phyloP scores from a whole-genome alignment of 2,888 invertebrate genomes.

The Ennomos erosarius region DNA sequence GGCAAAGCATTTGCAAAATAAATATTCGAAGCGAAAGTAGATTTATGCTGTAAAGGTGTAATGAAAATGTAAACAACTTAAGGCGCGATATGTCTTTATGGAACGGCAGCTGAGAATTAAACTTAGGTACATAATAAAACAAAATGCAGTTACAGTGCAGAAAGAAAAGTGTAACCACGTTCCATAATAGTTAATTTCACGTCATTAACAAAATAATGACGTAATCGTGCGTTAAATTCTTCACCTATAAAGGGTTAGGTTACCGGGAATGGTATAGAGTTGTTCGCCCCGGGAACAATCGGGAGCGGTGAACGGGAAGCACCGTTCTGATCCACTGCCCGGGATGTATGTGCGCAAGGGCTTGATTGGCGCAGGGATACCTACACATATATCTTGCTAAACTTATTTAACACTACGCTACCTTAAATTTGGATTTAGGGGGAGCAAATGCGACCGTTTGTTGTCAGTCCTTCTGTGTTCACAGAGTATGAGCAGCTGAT shows the following conservation, averaged over 20 bases:
- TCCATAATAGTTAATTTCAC: neutral
- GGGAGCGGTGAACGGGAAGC: conserved; percentile 67
- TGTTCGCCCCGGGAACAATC: conserved; percentile 71
- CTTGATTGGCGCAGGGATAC: conserved; percentile 69
- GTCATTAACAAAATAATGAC: neutral
- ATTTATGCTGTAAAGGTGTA: conserved; percentile 33
- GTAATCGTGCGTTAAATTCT: conserved; percentile 21
- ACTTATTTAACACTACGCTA: neutral
- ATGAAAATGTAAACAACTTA: conserved; percentile 29
- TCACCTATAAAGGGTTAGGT: conserved; percentile 46
- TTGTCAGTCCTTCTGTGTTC: too few species aligned
- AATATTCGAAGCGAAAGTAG: conserved; percentile 60
- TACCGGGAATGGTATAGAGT: conserved; percentile 79
- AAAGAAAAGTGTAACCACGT: too few species aligned
- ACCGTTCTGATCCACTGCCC: conserved; percentile 70
- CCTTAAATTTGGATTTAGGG: too few species aligned
- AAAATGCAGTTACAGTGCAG: too few species aligned
- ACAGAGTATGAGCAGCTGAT: too few species aligned
- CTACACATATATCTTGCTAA: conserved; percentile 63
- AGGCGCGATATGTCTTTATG: conserved; percentile 12
- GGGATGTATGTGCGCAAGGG: conserved; percentile 71
- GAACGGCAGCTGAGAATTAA: neutral
- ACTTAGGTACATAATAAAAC: too few species aligned
- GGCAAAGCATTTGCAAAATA: conserved; percentile 50
- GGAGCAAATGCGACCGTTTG: too few species aligned